A percentile compares a stretch with the other conserved stretches of the same genome.
Conservation (phyloP, 2,113 vertebrate genomes). For the Varanus salvator region DNA sequence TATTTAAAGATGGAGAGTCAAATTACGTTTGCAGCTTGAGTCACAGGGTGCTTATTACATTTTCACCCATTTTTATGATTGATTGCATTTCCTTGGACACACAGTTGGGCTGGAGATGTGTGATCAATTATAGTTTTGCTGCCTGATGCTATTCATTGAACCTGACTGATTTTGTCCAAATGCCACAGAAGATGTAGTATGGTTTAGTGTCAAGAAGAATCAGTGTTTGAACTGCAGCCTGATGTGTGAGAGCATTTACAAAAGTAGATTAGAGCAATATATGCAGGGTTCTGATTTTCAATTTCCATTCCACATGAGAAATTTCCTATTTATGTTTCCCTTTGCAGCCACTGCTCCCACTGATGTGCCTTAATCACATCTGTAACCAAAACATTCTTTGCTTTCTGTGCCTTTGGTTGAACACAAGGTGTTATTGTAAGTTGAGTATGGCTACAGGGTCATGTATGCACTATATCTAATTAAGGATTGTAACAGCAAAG, state of each 20-base stretch:
- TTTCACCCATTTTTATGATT: slow-evolving; percentile 33
- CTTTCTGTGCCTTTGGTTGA: not conserved
- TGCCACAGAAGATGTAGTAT: slow-evolving; percentile 41
- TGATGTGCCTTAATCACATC: not conserved
- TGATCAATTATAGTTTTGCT: slow-evolving; percentile 48
- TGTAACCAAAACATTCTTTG: not conserved
- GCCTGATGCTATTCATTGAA: slow-evolving; percentile 33
- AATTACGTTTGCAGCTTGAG: slow-evolving; percentile 52
- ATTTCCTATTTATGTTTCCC: not conserved
- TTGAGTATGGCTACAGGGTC: not conserved
- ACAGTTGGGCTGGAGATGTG: not conserved
- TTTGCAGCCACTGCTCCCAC: not conserved
- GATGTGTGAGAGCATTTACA: slow-evolving; percentile 37
- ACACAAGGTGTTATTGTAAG: not conserved
- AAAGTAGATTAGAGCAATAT: slow-evolving; percentile 21
- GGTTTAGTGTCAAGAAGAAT: slow-evolving; percentile 40
- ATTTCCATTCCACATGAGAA: not conserved
- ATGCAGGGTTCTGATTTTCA: not conserved
- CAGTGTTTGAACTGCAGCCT: not conserved
- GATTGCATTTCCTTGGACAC: not conserved
- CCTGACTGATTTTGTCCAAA: slow-evolving; percentile 27
- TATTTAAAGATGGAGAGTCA: not conserved
- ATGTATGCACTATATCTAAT: not conserved
- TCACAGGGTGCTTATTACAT: slow-evolving; percentile 32
- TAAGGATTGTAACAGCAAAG: too few relatives aligned